Percentiles rank a stretch among this genome's conserved stretches.
These are phyloP conservation scores for Thaumatotibia leucotreta DNA, from an alignment of 1,140 invertebrate species.

Conservation along the genomic window DNA sequence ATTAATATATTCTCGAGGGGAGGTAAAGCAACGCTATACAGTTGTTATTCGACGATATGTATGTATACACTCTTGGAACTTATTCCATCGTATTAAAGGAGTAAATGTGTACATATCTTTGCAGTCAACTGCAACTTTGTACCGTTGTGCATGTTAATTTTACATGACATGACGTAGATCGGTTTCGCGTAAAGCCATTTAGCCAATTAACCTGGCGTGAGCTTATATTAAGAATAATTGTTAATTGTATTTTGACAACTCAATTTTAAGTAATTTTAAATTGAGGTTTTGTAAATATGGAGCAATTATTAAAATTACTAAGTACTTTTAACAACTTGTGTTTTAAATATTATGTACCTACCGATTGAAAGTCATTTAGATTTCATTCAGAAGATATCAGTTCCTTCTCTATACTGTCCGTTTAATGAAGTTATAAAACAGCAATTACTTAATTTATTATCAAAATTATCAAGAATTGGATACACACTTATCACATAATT, in stretches of 20 bases:
- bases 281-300: background rate
- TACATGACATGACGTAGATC: background rate
- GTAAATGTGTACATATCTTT: background rate
- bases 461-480: background rate
- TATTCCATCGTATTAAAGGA: background rate
- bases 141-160: background rate
- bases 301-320: background rate
- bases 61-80: background rate
- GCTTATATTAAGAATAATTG: background rate
- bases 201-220: conserved; percentile 1
- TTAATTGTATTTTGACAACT: background rate
- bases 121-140: background rate
- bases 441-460: background rate
- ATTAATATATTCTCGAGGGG: background rate
- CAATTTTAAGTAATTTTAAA: background rate
- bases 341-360: too few species aligned
- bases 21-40: too few species aligned
- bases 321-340: background rate
- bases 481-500: background rate
- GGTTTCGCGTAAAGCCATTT: background rate
- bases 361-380: background rate
- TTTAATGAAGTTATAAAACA: background rate
- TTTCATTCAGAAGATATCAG: too few species aligned
- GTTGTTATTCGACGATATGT: too few species aligned
- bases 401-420: too few species aligned